phyloP scores from a whole-genome alignment of 2,113 vertebrate genomes.

The Protobothrops mucrosquamatus region DNA sequence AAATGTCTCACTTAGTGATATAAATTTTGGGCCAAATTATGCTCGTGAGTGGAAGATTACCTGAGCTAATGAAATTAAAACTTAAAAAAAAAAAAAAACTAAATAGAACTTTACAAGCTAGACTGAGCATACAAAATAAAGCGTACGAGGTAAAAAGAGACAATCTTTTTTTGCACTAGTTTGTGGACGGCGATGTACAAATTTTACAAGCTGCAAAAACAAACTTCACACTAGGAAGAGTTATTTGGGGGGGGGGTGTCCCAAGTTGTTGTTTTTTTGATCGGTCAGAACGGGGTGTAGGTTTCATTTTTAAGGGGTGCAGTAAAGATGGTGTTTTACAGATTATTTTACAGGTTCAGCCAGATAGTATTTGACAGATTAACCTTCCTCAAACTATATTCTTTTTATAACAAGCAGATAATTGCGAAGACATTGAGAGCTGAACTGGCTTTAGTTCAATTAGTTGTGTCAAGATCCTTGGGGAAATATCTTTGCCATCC shows the following conservation, averaged over 20 bases:
- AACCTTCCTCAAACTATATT: neutral
- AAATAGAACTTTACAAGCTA: neutral
- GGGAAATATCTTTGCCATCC: neutral
- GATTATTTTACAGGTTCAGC: neutral
- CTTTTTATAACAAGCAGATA: neutral
- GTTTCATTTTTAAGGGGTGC: neutral
- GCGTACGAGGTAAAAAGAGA: neutral
- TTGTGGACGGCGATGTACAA: neutral
- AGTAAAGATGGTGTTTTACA: neutral
- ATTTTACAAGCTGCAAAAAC: neutral
- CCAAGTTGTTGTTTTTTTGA: no score
- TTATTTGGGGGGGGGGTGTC: neutral
- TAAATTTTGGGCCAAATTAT: neutral
- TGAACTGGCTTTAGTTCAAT: neutral
- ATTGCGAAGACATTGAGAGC: neutral
- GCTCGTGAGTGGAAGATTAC: neutral
- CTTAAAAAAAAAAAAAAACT: neutral
- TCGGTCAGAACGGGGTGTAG: neutral
- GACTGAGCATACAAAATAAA: neutral
- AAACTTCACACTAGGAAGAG: neutral
- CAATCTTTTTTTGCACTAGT: neutral
- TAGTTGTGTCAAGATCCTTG: neutral
- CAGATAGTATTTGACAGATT: neutral
- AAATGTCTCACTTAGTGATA: neutral
- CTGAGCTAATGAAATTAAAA: neutral